Base-by-base conservation (phyloP, 2,113 vertebrate species). In the Tor tambroides region DNA sequence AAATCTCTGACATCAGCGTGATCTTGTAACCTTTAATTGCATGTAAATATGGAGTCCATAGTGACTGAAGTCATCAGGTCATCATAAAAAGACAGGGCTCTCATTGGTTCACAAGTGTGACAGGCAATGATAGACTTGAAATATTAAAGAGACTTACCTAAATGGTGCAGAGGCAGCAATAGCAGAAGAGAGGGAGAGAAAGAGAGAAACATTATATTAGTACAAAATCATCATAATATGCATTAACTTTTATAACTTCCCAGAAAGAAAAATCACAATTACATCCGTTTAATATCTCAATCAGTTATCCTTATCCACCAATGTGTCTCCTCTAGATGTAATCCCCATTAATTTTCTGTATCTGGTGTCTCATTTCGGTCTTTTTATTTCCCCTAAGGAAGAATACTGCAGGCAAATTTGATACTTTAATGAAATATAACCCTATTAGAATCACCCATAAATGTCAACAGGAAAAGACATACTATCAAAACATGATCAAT, bases 131-230 rank as follows among this genome's bases (percentile, higher is more conserved):
- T 5, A 54, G 8, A 56, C 4, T 46, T 38, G 5, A 78, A 38
- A 49, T 83, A 88, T 69, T 54, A 51, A 83, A 35, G 79, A 78
- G 28, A 85, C 86, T 90, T 90, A 88, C 87, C 89, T 88, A 81
- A 51, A 75, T 28, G 8, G 23, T 0, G 71, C 35, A 74, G 21
- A 38, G 23, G 56, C 21, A 51, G 77, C 35, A 46, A 32, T 61
- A 35, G 69, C 2, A 19, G n/a, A 19, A 38, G 56, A 75, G 41
- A 76, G 80, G 49, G 71, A 82, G 79, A 87, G 69, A 74, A 23
- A 81, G 35, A 75, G 30, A 83, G 59, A 78, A 7, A 80, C 26
- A 85, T 9, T 56, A 35, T 14, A 41, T 89, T 86, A 78, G 19
- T 49, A 35, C 49, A 54, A 21, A 46, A 54, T 17, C 15, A 19